Evolutionary conservation across 2,797 vertebrate species (phyloP).

Genomic region (Ispidina picta): DNA sequence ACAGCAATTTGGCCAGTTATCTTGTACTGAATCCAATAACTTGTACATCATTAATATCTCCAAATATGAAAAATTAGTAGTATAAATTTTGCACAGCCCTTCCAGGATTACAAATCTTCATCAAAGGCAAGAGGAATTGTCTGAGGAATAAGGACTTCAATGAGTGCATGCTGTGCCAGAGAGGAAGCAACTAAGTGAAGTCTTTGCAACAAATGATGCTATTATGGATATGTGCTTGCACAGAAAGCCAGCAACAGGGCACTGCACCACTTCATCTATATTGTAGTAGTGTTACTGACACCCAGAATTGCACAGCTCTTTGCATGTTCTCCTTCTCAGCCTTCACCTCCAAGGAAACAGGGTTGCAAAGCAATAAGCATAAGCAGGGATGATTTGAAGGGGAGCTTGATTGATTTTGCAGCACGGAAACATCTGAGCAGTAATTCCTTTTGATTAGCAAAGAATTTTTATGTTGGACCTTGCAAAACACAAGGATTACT

Average conservation of each 20-base stretch:
- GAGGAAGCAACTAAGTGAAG: background rate
- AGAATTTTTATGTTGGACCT: background rate
- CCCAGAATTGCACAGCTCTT: background rate
- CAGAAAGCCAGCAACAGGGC: background rate
- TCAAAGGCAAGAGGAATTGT: background rate
- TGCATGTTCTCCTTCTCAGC: background rate
- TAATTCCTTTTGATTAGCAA: background rate
- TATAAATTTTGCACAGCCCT: constrained; percentile 17
- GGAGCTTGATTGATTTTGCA: background rate
- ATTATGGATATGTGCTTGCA: background rate
- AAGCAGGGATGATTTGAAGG: background rate
- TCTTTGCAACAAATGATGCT: background rate
- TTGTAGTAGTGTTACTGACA: background rate
- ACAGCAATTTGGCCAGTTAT: background rate
- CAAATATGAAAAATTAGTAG: background rate
- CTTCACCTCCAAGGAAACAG: background rate
- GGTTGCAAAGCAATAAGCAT: background rate
- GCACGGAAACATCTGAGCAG: background rate
- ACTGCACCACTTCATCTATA: background rate
- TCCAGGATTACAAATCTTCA: constrained; percentile 4
- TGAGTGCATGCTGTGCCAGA: background rate
- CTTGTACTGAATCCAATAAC: background rate
- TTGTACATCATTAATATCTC: constrained; percentile 21
- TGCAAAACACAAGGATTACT: constrained; percentile 21
- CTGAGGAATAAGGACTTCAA: background rate